Conservation (phyloP, 2,113 vertebrate species). For the Phalacrocorax brasilianus region DNA sequence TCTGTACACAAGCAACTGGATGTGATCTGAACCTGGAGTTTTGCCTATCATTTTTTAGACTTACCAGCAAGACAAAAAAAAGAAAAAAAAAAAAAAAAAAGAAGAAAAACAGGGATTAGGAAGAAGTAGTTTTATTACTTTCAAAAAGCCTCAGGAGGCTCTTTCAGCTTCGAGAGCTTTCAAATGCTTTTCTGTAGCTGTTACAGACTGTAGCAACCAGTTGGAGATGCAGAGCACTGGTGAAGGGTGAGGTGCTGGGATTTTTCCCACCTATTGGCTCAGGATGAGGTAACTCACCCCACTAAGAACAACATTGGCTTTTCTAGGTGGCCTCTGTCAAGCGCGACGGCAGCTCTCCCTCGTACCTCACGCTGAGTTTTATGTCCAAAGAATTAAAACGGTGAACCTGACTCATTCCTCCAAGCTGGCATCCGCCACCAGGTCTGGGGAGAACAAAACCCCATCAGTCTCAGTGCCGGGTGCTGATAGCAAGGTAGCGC, state of each 20-base stretch:
- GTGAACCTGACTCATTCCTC: slow-evolving; percentile 23
- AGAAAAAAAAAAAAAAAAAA: not conserved
- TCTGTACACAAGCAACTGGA: not conserved
- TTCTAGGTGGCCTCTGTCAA: slow-evolving; percentile 12
- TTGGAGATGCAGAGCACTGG: not conserved
- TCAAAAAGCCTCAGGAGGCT: not conserved
- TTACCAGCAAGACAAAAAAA: too few relatives aligned
- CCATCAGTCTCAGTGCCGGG: not conserved
- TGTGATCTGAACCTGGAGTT: not conserved
- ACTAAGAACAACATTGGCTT: not conserved
- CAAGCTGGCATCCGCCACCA: not conserved
- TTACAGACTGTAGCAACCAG: not conserved
- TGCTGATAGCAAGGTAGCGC: not conserved
- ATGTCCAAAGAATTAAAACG: not conserved
- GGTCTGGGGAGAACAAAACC: not conserved
- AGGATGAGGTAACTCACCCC: slow-evolving; percentile 37
- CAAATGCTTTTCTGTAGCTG: not conserved
- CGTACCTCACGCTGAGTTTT: not conserved
- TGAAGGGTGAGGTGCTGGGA: not conserved
- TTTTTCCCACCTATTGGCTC: not conserved
- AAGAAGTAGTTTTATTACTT: not conserved
- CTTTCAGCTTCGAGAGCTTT: not conserved
- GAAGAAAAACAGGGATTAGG: not conserved
- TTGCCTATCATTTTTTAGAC: not conserved
- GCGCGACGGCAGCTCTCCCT: not conserved